Evolutionary conservation across 2,113 vertebrate species (phyloP), one percentile per base, ranked within the genome.

Genomic region (Corvus cornix): DNA sequence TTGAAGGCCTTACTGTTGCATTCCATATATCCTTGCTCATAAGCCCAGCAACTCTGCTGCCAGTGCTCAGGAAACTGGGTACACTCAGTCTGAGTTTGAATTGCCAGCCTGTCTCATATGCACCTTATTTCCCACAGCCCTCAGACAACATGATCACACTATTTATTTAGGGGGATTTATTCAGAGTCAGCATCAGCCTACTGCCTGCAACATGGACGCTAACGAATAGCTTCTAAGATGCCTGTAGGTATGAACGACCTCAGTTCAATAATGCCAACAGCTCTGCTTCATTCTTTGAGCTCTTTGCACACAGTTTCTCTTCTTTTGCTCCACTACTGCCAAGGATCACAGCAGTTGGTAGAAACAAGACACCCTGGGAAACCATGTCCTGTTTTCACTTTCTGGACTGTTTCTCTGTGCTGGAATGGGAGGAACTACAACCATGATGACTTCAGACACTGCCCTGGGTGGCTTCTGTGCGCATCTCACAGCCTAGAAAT

Each of bases 291-390:
- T 89, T 87, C 66, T 72, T 51, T 0, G 0, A 62, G 51, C 27
- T 91, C 37, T 70, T 58, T 76, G 33, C 39, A 75, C 13, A 46
- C 72, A 84, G 68, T 44, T 33, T 90, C 49, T 87, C 37, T 43
- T 77, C 74, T 35, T 83, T 90, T 62, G 48, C 22, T 82, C 23
- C 39, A 17, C 73, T 58, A 90, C 49, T 89, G 87, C 84, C 82
- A 90, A 94, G 72, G 63, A 55, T 91, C 84, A 90, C 93, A 93
- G 91, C 85, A 80, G 95, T 95, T 87, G 87, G 72, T 70, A 94
- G 95, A 97, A 97, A 95, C 80, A 95, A 56, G 86, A 95, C 58
- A 90, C 74, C 78, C 89, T 95, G 87, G 81, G 94, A 91, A 92
- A 90, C 39, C 62, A 49, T 67, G 72, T n/a, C 52, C 26, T 88